Evolutionary conservation across 2,113 vertebrate species (phyloP).

Genomic region (Porphyrio hochstetteri): DNA sequence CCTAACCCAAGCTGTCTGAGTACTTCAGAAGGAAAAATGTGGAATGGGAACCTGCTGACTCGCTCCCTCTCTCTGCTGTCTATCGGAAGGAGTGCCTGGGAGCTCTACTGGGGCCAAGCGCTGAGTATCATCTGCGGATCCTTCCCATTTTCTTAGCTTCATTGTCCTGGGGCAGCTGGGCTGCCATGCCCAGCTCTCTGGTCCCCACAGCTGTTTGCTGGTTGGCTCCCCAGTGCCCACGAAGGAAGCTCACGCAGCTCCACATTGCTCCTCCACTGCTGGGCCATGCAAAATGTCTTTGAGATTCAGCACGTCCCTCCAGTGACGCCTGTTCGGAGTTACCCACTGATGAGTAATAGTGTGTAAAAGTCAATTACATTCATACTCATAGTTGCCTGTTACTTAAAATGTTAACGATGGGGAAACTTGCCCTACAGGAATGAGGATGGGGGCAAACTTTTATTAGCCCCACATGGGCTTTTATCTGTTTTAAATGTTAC

Average conservation of each 20-base stretch:
- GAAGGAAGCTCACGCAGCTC: not conserved
- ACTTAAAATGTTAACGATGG: slow-evolving; percentile 48
- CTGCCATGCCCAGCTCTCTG: not conserved
- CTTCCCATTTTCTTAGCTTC: not conserved
- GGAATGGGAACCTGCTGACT: not conserved
- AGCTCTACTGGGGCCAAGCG: not conserved
- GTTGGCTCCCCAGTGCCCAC: not conserved
- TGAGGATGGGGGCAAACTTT: slow-evolving; percentile 68
- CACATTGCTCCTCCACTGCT: not conserved
- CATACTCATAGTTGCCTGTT: slow-evolving; percentile 19
- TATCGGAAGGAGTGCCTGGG: not conserved
- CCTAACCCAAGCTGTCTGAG: not conserved
- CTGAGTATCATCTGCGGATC: not conserved
- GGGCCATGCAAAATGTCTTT: not conserved
- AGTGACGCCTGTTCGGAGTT: not conserved
- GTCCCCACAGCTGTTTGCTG: not conserved
- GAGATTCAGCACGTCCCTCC: not conserved
- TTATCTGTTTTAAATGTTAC: slow-evolving; percentile 74
- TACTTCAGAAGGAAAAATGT: not conserved
- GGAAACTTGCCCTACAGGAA: slow-evolving; percentile 67
- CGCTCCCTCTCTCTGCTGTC: not conserved
- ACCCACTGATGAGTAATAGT: slow-evolving; percentile 1
- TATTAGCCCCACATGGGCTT: slow-evolving; percentile 71
- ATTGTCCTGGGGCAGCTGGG: not conserved
- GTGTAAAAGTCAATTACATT: slow-evolving; percentile 43